phyloP scores from a whole-genome alignment of 2,113 vertebrate genomes.

The Cavia porcellus region DNA sequence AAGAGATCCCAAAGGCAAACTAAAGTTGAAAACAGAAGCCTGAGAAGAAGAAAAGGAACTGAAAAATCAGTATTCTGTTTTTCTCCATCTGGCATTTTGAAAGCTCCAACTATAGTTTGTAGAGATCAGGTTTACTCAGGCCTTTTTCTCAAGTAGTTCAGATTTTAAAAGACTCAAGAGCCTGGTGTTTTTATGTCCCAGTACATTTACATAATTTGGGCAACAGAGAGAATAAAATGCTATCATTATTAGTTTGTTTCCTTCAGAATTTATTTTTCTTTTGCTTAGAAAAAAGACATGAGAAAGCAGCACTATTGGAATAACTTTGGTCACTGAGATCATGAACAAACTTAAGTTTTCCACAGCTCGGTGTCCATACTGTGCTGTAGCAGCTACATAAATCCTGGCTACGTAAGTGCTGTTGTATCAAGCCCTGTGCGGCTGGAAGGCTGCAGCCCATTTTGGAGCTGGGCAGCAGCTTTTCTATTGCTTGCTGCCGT shows the following conservation, averaged over 20 bases:
- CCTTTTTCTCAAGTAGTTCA: slow-evolving; percentile 46
- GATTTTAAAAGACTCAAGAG: slow-evolving; percentile 60
- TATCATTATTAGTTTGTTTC: slow-evolving; percentile 10
- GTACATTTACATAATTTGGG: slow-evolving; percentile 52
- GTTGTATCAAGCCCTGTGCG: not conserved
- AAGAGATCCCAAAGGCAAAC: not conserved
- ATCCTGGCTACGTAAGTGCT: too few species aligned
- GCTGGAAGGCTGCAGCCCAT: not conserved
- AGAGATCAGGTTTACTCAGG: not conserved
- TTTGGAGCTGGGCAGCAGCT: not conserved
- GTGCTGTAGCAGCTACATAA: accelerated
- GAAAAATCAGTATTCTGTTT: not conserved
- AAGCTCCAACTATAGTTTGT: not conserved
- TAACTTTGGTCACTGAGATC: not conserved
- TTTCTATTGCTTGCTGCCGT: accelerated
- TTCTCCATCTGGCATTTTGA: slow-evolving; percentile 14
- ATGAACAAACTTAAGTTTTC: not conserved
- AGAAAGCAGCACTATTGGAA: not conserved
- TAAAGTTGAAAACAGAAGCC: not conserved
- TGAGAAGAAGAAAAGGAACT: slow-evolving; percentile 23
- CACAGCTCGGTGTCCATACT: not conserved
- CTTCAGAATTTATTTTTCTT: slow-evolving; percentile 45
- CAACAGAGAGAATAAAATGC: slow-evolving; percentile 2
- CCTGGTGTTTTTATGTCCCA: slow-evolving; percentile 52
- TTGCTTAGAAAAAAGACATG: not conserved